Base-by-base conservation (phyloP, 1,140 invertebrate genomes). In the Macrobrachium rosenbergii region DNA sequence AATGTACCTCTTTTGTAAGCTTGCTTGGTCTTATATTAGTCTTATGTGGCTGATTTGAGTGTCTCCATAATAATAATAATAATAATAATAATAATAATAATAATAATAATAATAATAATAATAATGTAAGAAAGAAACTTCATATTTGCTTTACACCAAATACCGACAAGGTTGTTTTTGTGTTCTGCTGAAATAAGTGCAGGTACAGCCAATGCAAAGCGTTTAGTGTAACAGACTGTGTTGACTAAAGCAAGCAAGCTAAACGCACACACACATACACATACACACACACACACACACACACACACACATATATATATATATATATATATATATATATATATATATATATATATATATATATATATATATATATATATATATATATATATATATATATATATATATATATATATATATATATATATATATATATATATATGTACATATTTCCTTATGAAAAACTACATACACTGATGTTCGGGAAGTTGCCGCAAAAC, bases 311-410 rank as follows among this genome's bases (percentile, higher is more conserved):
- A 67, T 67, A 67, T 67, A 67, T 67, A 67, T 67, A 67, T 67
- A 67, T 67, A 67, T 67, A 67, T 67, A 67, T 67, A 67, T 67
- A 67, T 67, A 67, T 14, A 67, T 14, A 67, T 14, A 67, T 14
- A 67, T 14, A 23, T 67, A 67, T 67, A 67, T 67, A 67, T 67
- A 67, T 67, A 67, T 67, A 67, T 67, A 67, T 67, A 67, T 67
- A 67, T 67, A 67, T 67, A 67, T 67, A 67, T 67, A 67, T 67
- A 67, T 67, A 67, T 67, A 67, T 67, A 67, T 67, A 67, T 67
- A 67, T 67, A 67, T 67, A 67, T 67, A 67, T 67, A 67, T 67
- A n/a, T 23, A 67, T 67, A 67, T 14, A 23, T 67, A 67, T 67
- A n/a, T 23, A 67, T 67, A 67, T 67, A 67, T 14, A 67, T 67